Base-by-base conservation (phyloP, 37 sponge, comb jelly and placozoan species). In the Eunapius fragilis region DNA sequence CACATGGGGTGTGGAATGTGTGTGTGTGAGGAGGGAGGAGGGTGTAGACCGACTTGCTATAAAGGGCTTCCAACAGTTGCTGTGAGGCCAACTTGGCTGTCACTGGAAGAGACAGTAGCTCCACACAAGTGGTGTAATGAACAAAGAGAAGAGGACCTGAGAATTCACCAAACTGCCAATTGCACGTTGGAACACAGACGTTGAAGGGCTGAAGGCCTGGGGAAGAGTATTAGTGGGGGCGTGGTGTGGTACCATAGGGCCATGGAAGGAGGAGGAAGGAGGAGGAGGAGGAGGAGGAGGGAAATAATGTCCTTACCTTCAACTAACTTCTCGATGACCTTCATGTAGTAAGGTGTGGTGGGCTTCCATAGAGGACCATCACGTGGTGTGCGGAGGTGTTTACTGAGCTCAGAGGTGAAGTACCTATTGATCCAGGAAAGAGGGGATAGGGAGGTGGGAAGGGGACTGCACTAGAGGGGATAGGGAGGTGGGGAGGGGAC, bases 161-260 rank as follows among this genome's bases (percentile, higher is more conserved):
- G 82, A 94, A 96, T 82, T 96, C 96, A 77, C 74, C 85, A 69
- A 93, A 93, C 27, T 89, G 85, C 96, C 96, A 96, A 80, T 93
- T 92, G 73, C 82, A 88, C 24, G 26, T 26, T 36, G 37, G 36
- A 19, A 76, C 70, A 28, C 25, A 73, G 35, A 82, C 67, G 73
- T 67, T 86, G 83, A 90, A 87, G 12, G 91, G 83, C 72, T 90
- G 77, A 23, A 90, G 77, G 13, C 90, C 86, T 89, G 76, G n/a
- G 75, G 11, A 24, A 30, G 35, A 25, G 72, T 6, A 26, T 3
- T 33, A 22, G 27, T 2, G 50, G 47, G 82, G n/a, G 12, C n/a
- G 9, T 86, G 82, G 49, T 90, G 75, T n/a, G 85, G 75, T 2
- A 85, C 84, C 83, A n/a, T n/a, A n/a, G n/a, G n/a, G n/a, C n/a